Conservation (phyloP, 2,113 vertebrate genomes). For the Peromyscus californicus region DNA sequence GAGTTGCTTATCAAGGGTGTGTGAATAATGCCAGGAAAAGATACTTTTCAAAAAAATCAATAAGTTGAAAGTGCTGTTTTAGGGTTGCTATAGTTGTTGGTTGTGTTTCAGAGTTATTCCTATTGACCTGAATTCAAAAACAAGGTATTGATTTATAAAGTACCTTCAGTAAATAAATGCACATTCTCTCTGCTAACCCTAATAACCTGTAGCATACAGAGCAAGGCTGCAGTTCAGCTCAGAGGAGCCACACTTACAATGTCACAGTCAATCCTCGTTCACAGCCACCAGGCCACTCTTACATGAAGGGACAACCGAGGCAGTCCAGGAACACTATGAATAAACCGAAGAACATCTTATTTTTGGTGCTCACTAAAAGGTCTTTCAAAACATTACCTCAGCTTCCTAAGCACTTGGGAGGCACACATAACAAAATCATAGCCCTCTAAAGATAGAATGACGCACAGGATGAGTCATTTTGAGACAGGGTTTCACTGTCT, state of each 20-base stretch:
- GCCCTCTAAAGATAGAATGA: neutral
- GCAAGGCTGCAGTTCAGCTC: constrained; percentile 61
- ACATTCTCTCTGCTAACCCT: constrained; percentile 85
- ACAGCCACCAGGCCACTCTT: neutral
- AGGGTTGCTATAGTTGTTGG: constrained; percentile 86
- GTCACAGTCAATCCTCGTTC: constrained; percentile 56
- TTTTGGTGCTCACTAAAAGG: neutral
- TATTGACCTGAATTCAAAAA: constrained; percentile 89
- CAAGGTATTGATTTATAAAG: constrained; percentile 90
- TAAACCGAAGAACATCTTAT: neutral
- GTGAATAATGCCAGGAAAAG: constrained; percentile 89
- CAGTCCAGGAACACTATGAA: fast-evolving
- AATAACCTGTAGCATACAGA: constrained; percentile 81
- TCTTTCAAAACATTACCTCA: constrained; percentile 24
- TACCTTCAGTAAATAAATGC: constrained; percentile 88
- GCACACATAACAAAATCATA: neutral
- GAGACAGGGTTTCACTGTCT: neutral
- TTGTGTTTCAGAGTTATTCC: constrained; percentile 89
- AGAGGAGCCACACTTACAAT: neutral
- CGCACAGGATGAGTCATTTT: neutral
- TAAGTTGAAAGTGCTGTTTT: constrained; percentile 87
- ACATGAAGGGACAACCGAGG: neutral
- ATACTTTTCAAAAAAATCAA: constrained; percentile 87
- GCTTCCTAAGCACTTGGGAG: constrained; percentile 23
- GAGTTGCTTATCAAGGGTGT: constrained; percentile 83